A percentile compares a stretch with the other conserved stretches of the same genome.
Conservation (phyloP, 2,113 vertebrate genomes). For the Sardina pilchardus region DNA sequence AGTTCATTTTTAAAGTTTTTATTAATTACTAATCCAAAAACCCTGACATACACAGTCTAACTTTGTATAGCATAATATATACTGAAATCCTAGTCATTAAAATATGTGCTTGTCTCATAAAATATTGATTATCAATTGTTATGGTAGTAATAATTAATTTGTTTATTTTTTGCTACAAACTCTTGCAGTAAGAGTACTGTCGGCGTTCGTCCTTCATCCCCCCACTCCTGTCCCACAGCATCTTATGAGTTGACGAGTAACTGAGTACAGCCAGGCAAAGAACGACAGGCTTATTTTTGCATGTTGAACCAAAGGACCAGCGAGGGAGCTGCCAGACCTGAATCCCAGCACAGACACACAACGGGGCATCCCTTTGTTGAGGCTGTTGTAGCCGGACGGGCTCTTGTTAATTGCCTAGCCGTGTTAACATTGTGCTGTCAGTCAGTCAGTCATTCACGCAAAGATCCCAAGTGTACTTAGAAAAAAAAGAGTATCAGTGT, state of each 20-base stretch:
- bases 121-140: constrained; percentile 61
- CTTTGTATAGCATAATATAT: constrained; percentile 57
- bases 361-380: constrained; percentile 17
- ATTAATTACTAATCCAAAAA: constrained; percentile 59
- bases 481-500: constrained; percentile 34
- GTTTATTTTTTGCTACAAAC: constrained; percentile 65
- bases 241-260: constrained; percentile 16
- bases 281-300: constrained; percentile 31
- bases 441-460: constrained; percentile 36
- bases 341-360: not conserved
- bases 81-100: constrained; percentile 64
- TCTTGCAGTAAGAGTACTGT: constrained; percentile 53
- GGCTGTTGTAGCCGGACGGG: not conserved
- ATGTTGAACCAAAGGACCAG: constrained; percentile 26
- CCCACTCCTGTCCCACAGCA: constrained; percentile 29
- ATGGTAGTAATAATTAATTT: constrained; percentile 49
- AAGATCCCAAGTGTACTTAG: constrained; percentile 21
- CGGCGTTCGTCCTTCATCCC: constrained; percentile 40
- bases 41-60: constrained; percentile 60
- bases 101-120: constrained; percentile 73
- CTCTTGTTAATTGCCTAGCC: constrained; percentile 29
- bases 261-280: constrained; percentile 34
- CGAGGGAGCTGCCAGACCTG: constrained; percentile 7
- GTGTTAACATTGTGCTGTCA: constrained; percentile 35
- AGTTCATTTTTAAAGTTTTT: constrained; percentile 26